A percentile compares a stretch with the other conserved stretches of the same genome.
phyloP scores from a whole-genome alignment of 2,113 vertebrate genomes.

The Callipepla squamata region DNA sequence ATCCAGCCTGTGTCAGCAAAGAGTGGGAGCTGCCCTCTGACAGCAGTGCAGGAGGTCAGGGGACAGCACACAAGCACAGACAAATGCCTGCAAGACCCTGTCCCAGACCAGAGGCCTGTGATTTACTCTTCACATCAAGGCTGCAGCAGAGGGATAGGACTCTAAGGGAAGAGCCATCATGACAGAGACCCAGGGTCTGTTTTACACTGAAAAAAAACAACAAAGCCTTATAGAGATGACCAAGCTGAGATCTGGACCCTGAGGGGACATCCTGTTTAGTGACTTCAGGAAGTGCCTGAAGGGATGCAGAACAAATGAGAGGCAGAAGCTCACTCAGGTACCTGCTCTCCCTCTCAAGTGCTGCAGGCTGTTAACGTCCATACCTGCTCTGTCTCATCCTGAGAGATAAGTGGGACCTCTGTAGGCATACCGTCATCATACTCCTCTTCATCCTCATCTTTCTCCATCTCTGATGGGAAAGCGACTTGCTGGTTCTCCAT shows the following conservation, averaged over 20 bases:
- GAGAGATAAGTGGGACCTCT: slow-evolving; percentile 76
- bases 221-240: neutral
- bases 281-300: too few species aligned
- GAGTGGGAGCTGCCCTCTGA: neutral
- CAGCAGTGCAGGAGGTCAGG: neutral
- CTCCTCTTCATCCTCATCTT: slow-evolving; percentile 68
- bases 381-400: slow-evolving; percentile 81
- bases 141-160: neutral
- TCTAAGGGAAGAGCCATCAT: neutral
- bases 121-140: neutral
- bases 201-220: neutral
- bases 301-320: neutral
- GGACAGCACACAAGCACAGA: neutral
- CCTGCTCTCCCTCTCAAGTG: neutral
- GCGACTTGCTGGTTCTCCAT: slow-evolving; percentile 63
- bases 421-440: slow-evolving; percentile 30
- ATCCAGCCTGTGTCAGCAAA: slow-evolving; percentile 38
- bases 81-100: neutral
- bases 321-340: neutral
- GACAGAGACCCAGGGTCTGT: neutral
- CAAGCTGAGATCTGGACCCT: neutral
- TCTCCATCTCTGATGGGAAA: slow-evolving; percentile 73
- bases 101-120: neutral
- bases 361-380: neutral
- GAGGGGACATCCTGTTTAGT: neutral